Conservation (phyloP, 2,888 invertebrate species). For the Dysmachus trigonus region DNA sequence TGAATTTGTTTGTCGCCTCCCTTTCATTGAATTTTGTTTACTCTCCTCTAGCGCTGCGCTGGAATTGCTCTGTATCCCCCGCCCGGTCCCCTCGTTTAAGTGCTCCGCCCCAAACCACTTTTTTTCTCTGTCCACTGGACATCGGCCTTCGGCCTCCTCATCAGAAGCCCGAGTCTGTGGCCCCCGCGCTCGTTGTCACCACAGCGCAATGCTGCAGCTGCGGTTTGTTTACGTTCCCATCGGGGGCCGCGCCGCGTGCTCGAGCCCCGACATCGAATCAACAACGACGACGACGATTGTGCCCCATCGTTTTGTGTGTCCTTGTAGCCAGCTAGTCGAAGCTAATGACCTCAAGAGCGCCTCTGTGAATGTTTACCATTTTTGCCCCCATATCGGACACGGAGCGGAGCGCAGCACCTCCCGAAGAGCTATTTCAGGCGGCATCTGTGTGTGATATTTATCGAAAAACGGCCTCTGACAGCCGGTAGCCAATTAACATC, state of each 20-base stretch:
- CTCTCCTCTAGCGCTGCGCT: not conserved
- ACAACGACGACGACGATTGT: no score
- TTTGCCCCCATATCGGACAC: not conserved
- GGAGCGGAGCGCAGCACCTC: not conserved
- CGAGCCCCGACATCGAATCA: not conserved
- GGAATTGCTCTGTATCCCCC: no score
- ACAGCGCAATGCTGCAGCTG: not conserved
- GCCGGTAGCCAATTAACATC: not conserved
- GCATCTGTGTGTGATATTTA: not conserved
- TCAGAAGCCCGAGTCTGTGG: no score
- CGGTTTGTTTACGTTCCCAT: slow-evolving; percentile 23
- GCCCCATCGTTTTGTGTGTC: not conserved
- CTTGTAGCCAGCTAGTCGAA: not conserved
- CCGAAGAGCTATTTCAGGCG: not conserved
- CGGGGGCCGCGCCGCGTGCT: not conserved
- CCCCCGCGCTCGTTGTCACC: no score
- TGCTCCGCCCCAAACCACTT: not conserved
- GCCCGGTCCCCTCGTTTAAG: no score
- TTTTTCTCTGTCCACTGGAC: not conserved
- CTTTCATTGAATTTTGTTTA: not conserved
- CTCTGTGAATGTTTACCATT: not conserved
- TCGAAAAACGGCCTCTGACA: not conserved
- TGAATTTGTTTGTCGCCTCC: not conserved
- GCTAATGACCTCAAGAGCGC: not conserved
- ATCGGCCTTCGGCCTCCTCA: no score